Conservation (phyloP, 1,140 invertebrate species). For the Drosophila varians region DNA sequence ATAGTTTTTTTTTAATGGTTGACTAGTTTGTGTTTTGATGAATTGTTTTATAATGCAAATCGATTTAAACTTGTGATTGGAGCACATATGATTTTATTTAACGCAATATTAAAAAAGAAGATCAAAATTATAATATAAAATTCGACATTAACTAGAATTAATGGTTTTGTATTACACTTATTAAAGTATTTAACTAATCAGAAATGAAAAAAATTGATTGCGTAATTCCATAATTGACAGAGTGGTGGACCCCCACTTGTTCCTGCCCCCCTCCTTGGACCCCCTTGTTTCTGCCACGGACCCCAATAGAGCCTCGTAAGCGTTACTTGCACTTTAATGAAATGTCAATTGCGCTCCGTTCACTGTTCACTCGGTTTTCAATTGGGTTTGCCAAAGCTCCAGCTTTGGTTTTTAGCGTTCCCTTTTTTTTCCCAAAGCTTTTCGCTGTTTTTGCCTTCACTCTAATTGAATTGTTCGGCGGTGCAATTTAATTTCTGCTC, state of each 20-base stretch:
- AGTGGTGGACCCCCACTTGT: no score
- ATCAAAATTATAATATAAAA: neutral
- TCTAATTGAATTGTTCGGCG: slow-evolving; percentile 70
- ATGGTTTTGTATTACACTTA: neutral
- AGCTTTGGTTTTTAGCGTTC: neutral
- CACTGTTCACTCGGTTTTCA: slow-evolving; percentile 10
- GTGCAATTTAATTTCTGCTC: slow-evolving; percentile 62
- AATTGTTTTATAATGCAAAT: neutral
- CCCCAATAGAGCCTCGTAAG: slow-evolving; percentile 23
- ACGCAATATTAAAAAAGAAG: no score
- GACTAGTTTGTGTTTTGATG: slow-evolving; percentile 12
- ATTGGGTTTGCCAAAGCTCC: slow-evolving; percentile 14
- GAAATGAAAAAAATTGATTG: neutral
- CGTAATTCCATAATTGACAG: neutral
- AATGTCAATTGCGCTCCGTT: slow-evolving; percentile 50
- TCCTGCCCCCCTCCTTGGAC: no score
- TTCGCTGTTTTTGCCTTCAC: slow-evolving; percentile 7
- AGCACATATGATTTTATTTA: neutral
- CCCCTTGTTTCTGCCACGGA: slow-evolving; percentile 7
- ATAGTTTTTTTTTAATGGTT: slow-evolving; percentile 2
- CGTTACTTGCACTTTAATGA: slow-evolving; percentile 50
- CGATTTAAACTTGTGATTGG: neutral
- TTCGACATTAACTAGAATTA: neutral
- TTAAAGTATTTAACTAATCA: neutral
- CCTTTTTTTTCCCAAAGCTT: slow-evolving; percentile 4